Evolutionary conservation across 2,797 vertebrate species (phyloP), one percentile per base, ranked within the genome.

Genomic region (Karalla daura): DNA sequence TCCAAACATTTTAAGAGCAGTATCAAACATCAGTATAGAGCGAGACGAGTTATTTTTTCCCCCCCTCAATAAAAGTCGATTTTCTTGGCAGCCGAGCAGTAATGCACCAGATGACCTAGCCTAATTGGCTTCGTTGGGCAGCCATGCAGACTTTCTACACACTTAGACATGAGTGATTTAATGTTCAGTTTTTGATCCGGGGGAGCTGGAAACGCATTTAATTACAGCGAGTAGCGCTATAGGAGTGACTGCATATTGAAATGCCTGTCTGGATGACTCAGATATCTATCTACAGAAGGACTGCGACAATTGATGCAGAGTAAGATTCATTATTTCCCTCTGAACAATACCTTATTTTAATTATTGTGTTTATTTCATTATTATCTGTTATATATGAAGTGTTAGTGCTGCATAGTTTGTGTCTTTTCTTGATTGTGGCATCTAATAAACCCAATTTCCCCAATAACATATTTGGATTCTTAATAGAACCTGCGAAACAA

Each of bases 81-180:
- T 74, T 62, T 78, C 56, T 76, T 88, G 88, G 90, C 85, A 85
- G 56, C 74, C 36, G 5, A 25, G 71, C 50, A 39, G 30, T 33
- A 78, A 75, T 44, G 68, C 74, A 81, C 71, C 78, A 90, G 85
- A 90, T 70, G 86, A 89, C 74, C 80, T 45, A 13, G 32, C 73
- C 81, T 87, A 91, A 91, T 91, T 90, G 86, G 79, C 67, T 83
- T 74, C 40, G 2, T 68, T 85, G 76, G 86, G 80, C 83, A 64
- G 30, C 46, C 51, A 7, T 33, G 30, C 50, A 18, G 21, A 64
- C 81, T 82, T 67, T 71, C 28, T 75, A 51, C 65, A 76, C 67
- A 75, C 36, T 54, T 49, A 49, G 43, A 64, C 41, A 46, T 30
- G 18, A 69, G 37, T 76, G 59, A 66, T 65, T 81, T 50, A 62